These are phyloP conservation scores for Pocillopora verrucosa DNA, from an alignment of 64 coral and sea anemone species.

Conservation along the genomic window DNA sequence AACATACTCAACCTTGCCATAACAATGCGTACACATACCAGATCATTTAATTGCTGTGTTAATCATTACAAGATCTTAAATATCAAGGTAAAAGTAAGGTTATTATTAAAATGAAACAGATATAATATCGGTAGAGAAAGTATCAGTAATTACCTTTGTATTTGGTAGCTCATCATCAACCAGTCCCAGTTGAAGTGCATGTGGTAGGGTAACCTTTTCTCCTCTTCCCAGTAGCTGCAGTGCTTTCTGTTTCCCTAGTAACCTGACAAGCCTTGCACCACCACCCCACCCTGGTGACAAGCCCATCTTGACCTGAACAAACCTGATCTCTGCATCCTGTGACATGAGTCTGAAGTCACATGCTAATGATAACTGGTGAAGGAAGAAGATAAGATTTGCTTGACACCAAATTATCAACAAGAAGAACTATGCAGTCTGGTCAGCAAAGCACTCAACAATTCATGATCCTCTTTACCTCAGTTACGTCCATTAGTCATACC, in stretches of 20 bases:
- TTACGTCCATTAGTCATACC: too few species aligned
- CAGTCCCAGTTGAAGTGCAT: slow-evolving; percentile 68
- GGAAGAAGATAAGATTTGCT: neutral
- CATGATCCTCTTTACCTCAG: too few species aligned
- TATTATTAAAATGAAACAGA: too few species aligned
- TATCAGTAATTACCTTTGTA: slow-evolving; percentile 19
- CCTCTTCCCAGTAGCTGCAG: slow-evolving; percentile 67
- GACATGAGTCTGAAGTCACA: slow-evolving; percentile 92
- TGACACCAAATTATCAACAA: too few species aligned
- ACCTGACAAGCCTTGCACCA: slow-evolving; percentile 60
- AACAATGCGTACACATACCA: too few species aligned
- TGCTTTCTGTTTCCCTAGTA: slow-evolving; percentile 71
- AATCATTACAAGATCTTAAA: too few species aligned
- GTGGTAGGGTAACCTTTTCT: slow-evolving; percentile 51
- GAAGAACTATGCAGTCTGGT: too few species aligned
- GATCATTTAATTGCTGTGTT: too few species aligned
- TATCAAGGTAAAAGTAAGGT: too few species aligned
- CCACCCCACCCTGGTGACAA: slow-evolving; percentile 95
- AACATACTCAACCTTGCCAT: too few species aligned
- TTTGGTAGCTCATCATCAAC: slow-evolving; percentile 73
- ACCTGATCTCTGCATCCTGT: slow-evolving; percentile 76
- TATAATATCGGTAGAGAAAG: too few species aligned
- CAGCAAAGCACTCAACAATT: too few species aligned
- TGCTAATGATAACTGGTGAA: slow-evolving; percentile 48
- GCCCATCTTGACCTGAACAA: slow-evolving; percentile 90